Base-by-base conservation (phyloP, 2,888 invertebrate genomes). In the Linnaemya tessellans region DNA sequence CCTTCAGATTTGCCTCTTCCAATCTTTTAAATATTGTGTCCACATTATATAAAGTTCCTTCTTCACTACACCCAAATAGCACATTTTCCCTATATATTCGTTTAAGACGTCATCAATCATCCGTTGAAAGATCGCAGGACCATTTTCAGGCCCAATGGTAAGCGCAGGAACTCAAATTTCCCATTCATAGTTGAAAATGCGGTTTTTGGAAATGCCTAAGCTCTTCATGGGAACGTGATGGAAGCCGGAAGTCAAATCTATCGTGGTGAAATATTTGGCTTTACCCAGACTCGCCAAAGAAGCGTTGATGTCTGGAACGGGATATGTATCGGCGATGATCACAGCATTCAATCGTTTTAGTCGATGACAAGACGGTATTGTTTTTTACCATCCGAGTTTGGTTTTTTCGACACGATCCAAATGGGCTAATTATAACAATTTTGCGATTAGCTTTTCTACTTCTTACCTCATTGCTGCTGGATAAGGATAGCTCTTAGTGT, bases 381-480 rank as follows among this genome's bases (percentile, higher is more conserved):
- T 30, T 67, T 49, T 15, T 5, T 11, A 1, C 25, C 67, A 30
- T 11, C n/a, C 38, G 41, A 41, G 54, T 70, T 70, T 9, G 51
- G 46, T 7, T 38, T 38, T 70, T 70, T 70, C 1, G 13, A 18
- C n/a, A 54, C 54, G 13, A 54, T 15, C 51, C 38, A 65, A 25
- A 89, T 71, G 0, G 88, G 89, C 22, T 86, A 54, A 20, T 20
- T 54, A 10, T 54, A 88, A 0, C 88, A 86, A 43, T 89, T 51
- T 87, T 87, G 0, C 89, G 89, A 20, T 87, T 87, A 70, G 84
- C 13, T 90, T 90, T 1, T 91, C 89, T 1, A 87, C 83, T 70
- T 89, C 89, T 2, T 88, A 65, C n/a, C 90, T 62, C 58, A 92
- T 84, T 87, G 89, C 88, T 1, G 87, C 38, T 0, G 91, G 86